Evolutionary conservation across 1,140 invertebrate genomes (phyloP), one percentile per base, ranked within the genome.

Genomic region (Lethrus apterus): DNA sequence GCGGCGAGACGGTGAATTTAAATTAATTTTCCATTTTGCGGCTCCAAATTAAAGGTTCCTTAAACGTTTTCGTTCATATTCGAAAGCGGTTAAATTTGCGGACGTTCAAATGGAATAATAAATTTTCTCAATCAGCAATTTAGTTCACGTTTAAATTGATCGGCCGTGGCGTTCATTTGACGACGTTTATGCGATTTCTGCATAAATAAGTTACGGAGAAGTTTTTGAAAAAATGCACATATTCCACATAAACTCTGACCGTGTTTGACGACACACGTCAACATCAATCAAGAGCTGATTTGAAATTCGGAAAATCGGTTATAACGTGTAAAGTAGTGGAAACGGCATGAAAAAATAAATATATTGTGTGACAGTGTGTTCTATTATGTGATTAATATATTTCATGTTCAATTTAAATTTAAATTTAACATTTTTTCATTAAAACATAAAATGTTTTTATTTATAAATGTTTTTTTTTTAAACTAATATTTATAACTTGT

Each of bases 11-110:
- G 38, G 26, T 48, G 42, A 46, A 51, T 51, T 52, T 45, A 51
- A 55, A 51, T 55, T 51, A 55, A 51, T 51, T 52, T 51, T 45
- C 46, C 49, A 46, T 55, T 55, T 49, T 52, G 18, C 11, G 17
- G 20, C 5, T 26, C 31, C 31, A 36, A 42, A 53, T 48, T 38
- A 41, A 38, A 9, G 35, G 15, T 11, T n/a, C 35, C 10, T 38
- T 38, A 30, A 45, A 40, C 30, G 30, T 24, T 11, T 23, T 23
- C 29, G 24, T 50, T 40, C 33, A 31, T 41, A 32, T 41, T 29
- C 29, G 21, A 20, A 23, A 47, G 14, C 14, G 13, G 14, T 38
- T 46, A 23, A 13, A 17, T 36, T 32, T n/a, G 26, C 24, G 23
- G 10, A 7, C 32, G 5, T 5, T 38, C 7, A 34, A 34, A 34